A percentile compares a stretch with the other conserved stretches of the same genome.
Evolutionary conservation across 2,113 vertebrate genomes (phyloP).

Genomic region (Cebidichthys violaceus): DNA sequence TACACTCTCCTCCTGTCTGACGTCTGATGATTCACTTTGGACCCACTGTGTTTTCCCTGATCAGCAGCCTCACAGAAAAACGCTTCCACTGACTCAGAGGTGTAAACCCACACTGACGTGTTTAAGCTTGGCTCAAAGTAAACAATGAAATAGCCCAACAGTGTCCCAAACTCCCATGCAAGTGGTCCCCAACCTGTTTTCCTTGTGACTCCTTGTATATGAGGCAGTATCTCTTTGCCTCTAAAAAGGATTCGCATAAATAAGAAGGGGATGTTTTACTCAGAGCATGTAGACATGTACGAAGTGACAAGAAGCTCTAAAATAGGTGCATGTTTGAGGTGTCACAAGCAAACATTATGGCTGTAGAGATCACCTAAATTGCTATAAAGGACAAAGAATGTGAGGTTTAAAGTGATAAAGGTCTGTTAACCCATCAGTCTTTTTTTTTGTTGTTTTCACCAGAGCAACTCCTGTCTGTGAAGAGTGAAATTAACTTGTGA

Average conservation of each 20-base stretch:
- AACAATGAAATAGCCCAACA: not conserved
- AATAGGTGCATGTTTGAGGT: not conserved
- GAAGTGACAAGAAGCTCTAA: not conserved
- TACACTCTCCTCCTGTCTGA: slow-evolving; percentile 38
- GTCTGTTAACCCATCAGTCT: not conserved
- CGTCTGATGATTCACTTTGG: not conserved
- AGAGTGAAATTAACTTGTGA: not conserved
- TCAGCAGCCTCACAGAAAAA: not conserved
- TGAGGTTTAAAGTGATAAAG: not conserved
- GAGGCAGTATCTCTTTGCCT: not conserved
- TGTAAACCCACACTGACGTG: not conserved
- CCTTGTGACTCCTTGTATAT: not conserved
- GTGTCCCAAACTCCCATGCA: not conserved
- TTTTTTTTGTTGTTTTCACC: not conserved
- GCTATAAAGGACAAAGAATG: not conserved
- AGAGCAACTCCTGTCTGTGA: not conserved
- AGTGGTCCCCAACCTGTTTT: not conserved
- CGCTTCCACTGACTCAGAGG: not conserved
- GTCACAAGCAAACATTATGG: not conserved
- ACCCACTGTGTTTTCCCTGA: not conserved
- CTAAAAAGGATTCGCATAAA: too few relatives aligned
- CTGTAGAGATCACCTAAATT: not conserved
- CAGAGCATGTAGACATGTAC: not conserved
- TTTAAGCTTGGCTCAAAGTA: not conserved
- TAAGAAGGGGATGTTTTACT: not conserved